Conservation (phyloP, 2,797 vertebrate species). For the Choloepus didactylus region DNA sequence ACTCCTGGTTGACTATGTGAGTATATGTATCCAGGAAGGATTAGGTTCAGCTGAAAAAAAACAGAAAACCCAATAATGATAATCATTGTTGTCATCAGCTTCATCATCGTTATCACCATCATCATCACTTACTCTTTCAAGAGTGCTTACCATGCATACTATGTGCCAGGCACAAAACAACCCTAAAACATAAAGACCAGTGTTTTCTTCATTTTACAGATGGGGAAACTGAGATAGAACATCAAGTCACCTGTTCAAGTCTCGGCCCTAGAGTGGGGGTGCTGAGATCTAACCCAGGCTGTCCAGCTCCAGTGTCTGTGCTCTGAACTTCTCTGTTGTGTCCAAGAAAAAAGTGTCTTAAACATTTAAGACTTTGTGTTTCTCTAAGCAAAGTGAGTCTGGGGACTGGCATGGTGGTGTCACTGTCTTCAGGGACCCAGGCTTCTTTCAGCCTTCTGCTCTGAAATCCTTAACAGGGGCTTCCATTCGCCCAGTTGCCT, state of each 20-base stretch:
- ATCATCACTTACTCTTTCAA: background rate
- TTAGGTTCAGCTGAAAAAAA: background rate
- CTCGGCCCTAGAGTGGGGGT: background rate
- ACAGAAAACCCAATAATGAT: background rate
- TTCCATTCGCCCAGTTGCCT: background rate
- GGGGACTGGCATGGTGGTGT: background rate
- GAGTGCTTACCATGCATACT: no score
- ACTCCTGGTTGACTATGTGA: background rate
- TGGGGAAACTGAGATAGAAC: background rate
- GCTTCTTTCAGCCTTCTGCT: background rate
- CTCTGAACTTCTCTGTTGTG: background rate
- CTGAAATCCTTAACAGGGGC: background rate
- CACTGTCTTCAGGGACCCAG: background rate
- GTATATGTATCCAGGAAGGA: background rate
- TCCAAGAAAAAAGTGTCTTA: background rate
- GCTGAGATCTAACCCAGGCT: background rate
- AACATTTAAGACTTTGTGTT: background rate
- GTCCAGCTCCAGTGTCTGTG: background rate
- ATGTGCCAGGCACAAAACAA: background rate
- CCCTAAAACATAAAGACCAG: no score
- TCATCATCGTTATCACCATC: no score
- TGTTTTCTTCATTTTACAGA: background rate
- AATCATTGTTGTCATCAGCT: no score
- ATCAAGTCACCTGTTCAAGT: background rate
- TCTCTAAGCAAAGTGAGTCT: background rate